Evolutionary conservation across 2,888 invertebrate species (phyloP).

Genomic region (Watsonalla binaria): DNA sequence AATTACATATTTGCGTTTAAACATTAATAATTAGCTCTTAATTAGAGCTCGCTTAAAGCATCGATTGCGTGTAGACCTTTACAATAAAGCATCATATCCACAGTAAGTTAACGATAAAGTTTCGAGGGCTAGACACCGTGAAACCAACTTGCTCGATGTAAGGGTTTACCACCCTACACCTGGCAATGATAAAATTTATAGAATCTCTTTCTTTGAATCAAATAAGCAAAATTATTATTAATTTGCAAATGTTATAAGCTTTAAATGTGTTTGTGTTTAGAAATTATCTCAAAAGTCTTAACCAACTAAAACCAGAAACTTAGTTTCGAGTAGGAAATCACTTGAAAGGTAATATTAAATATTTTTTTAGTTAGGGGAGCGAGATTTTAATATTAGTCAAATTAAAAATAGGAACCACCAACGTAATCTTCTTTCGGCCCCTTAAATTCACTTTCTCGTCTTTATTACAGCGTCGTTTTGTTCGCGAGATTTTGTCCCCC

Average conservation of each 20-base stretch:
- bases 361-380: slow-evolving; percentile 15
- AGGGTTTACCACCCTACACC: slow-evolving; percentile 34
- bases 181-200: slow-evolving; percentile 43
- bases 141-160: slow-evolving; percentile 29
- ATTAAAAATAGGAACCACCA: slow-evolving; percentile 71
- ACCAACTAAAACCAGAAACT: no score
- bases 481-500: slow-evolving; percentile 79
- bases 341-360: slow-evolving; percentile 19
- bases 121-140: slow-evolving; percentile 42
- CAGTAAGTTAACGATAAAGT: slow-evolving; percentile 30
- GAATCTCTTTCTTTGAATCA: slow-evolving; percentile 7
- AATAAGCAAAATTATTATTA: not conserved
- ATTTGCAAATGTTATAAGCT: no score
- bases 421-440: slow-evolving; percentile 75
- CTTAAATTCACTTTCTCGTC: slow-evolving; percentile 83
- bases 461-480: slow-evolving; percentile 80
- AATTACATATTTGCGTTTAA: no score
- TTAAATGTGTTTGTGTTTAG: no score
- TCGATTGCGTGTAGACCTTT: slow-evolving; percentile 7
- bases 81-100: slow-evolving; percentile 24
- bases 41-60: no score
- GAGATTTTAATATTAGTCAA: slow-evolving; percentile 66
- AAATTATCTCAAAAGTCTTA: no score
- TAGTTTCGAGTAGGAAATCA: not conserved
- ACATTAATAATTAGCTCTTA: no score